Base-by-base conservation (phyloP, 2,888 invertebrate species). In the Hydropsyche betteni region DNA sequence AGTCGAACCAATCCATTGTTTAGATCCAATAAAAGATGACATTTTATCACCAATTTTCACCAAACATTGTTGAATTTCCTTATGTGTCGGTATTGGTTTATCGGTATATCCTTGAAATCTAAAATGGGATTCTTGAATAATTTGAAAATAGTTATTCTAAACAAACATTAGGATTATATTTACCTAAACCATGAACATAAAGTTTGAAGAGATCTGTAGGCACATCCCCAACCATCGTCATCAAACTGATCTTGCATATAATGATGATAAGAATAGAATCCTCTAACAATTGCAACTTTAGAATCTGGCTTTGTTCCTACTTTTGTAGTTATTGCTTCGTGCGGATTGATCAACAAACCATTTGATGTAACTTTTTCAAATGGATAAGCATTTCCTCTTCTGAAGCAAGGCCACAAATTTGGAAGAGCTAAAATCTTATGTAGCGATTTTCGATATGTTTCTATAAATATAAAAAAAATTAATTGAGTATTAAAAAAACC, bases 151-250 rank as follows among this genome's bases (percentile, higher is more conserved):
- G 8, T 10, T 58, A 8, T 64, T 0, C 16, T 14, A 55, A 16
- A 55, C 12, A 24, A 55, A 16, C 14, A 68, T 34, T 36, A n/a
- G 4, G 12, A 33, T 64, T 38, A 74, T 58, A 82, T 83, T 82
- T 83, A 89, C 89, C 90, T 90, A 83, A 95, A 97, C 99, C 99
- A 99, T 0, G 98, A 98, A 80, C 95, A 91, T 79, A 99, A 89
- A 0, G 99, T 98, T 86, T 99, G 99, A 82, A 99, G 88, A 0
- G 98, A 98, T 77, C 99, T 90, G 83, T 99, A 99, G 0, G 99
- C 99, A 87, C 99, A 99, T 4, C 99, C 99, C 99, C 99, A 99
- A n/a, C 97, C 97, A 83, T 94, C 93, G 82, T 99, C 99, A 84
- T 98, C 94, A 83, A 96, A 91, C 80, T 91, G 90, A 82, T 98